Evolutionary conservation across 1,140 invertebrate species (phyloP), one percentile per base, ranked within the genome.

Genomic region (Brachionus koreanus): DNA sequence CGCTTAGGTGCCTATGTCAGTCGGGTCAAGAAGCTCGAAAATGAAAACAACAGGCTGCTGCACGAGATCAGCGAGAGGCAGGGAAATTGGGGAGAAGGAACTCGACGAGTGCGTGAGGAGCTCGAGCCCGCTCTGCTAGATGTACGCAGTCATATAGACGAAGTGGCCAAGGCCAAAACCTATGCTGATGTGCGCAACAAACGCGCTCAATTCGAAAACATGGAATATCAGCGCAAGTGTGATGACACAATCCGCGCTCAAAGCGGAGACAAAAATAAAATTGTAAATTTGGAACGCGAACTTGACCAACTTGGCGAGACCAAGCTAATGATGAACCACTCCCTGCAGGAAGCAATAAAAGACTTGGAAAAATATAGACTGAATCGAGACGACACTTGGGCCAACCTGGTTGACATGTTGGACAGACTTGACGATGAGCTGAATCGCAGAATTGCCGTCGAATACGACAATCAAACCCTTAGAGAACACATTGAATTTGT

Each of bases 401-500:
- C 23, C 7, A 63, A 37, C 35, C 12, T 79, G 37, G 76, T 63
- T 10, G 61, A 79, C 1, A 13, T 79, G 0, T 65, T 63, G 35
- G 49, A 79, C 49, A 79, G 9, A 16, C 19, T 79, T 10, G 76
- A 79, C 35, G 76, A 79, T 3, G 76, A 79, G n/a, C 10, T 79
- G 23, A 61, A 61, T 37, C 9, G 25, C 10, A 4, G 76, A 13
- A 79, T 79, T 23, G 52, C 76, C 2, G 76, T 65, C 39, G 76
- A 79, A 37, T 79, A 79, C 49, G 29, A 79, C 37, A 79, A 79
- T 29, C 76, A 79, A 42, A 79, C 76, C 1, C 49, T 79, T 0
- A 57, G 49, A 19, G 76, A 79, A 37, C 76, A 79, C 19, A 35
- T 79, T 23, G 76, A 79, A 19, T 79, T 79, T 25, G 49, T 79